Evolutionary conservation across 2,797 vertebrate species (phyloP).

Genomic region (Myoxocephalus aenaeus): DNA sequence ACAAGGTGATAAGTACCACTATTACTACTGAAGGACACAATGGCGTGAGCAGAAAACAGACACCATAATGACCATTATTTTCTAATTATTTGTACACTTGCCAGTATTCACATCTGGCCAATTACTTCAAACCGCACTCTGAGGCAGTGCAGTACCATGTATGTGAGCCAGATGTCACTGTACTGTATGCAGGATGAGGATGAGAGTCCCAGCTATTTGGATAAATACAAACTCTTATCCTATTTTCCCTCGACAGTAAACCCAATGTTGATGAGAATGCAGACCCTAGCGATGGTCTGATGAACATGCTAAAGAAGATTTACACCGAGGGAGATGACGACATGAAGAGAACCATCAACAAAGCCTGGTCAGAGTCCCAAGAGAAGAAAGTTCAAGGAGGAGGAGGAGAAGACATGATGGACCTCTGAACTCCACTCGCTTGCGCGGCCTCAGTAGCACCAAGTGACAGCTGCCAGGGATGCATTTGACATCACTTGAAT

Average conservation of each 20-base stretch:
- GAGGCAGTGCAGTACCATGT: slow-evolving; percentile 17
- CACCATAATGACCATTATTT: background rate
- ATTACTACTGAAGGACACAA: background rate
- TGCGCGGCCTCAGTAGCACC: slow-evolving; percentile 22
- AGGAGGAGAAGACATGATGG: slow-evolving; percentile 89
- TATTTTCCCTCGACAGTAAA: slow-evolving; percentile 69
- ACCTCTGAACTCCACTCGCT: slow-evolving; percentile 81
- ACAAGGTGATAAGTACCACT: background rate
- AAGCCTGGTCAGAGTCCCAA: slow-evolving; percentile 97
- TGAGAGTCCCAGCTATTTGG: background rate
- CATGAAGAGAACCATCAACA: slow-evolving; percentile 98
- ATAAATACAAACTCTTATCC: background rate
- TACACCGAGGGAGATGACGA: slow-evolving; percentile 98
- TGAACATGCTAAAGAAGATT: slow-evolving; percentile 97
- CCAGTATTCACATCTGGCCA: background rate
- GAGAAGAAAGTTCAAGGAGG: slow-evolving; percentile 91
- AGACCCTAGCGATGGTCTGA: slow-evolving; percentile 94
- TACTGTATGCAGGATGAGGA: background rate
- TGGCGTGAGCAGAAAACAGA: background rate
- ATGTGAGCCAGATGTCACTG: slow-evolving; percentile 10
- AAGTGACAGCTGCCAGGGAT: slow-evolving; percentile 14
- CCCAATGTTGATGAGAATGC: slow-evolving; percentile 82
- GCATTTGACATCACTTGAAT: slow-evolving; percentile 38
- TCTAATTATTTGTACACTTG: background rate
- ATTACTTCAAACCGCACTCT: background rate